Conservation (phyloP, 2,888 invertebrate genomes). For the Drosophila demipolita region DNA sequence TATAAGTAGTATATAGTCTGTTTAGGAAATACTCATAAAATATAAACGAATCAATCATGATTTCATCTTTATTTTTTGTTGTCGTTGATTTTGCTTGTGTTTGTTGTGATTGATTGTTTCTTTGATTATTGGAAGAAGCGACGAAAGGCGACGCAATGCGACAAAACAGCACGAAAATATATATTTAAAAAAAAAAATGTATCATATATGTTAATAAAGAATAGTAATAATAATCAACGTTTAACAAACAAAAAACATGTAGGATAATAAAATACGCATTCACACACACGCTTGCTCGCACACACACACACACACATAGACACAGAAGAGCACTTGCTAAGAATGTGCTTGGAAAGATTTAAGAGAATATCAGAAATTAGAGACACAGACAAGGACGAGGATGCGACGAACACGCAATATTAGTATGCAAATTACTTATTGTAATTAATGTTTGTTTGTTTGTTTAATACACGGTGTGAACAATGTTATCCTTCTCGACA, state of each 20-base stretch:
- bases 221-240: conserved; percentile 68
- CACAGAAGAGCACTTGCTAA: conserved; percentile 8
- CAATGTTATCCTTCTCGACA: conserved; percentile 91
- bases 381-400: conserved; percentile 16
- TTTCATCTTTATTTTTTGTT: conserved; percentile 43
- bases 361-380: conserved; percentile 11
- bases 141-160: conserved; percentile 16
- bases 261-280: conserved; percentile 39
- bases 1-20: conserved; percentile 69
- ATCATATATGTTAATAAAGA: conserved; percentile 50
- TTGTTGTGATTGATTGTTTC: conserved; percentile 15
- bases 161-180: conserved; percentile 32
- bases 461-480: conserved; percentile 86
- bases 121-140: conserved; percentile 30
- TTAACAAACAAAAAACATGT: conserved; percentile 65
- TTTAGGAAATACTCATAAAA: conserved; percentile 76
- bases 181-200: not conserved
- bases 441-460: conserved; percentile 12
- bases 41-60: conserved; percentile 53
- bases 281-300: conserved; percentile 7
- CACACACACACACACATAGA: conserved; percentile 8
- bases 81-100: conserved; percentile 4
- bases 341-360: conserved; percentile 37
- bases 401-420: conserved; percentile 33
- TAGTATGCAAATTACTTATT: conserved; percentile 45